Evolutionary conservation across 2,888 invertebrate species (phyloP).

Genomic region (Gasteruption jaculator): DNA sequence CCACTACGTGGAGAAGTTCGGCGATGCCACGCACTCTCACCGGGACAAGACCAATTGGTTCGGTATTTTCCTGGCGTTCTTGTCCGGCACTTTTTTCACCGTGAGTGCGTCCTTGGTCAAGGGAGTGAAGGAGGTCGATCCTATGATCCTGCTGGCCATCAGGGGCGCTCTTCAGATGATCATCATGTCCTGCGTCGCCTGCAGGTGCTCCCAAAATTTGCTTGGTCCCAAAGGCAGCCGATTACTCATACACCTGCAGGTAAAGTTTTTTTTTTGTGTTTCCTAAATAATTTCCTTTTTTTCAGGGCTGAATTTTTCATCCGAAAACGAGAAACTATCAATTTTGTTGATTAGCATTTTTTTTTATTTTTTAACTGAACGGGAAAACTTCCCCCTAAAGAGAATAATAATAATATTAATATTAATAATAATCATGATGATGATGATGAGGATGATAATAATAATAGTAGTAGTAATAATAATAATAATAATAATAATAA

Average conservation of each 20-base stretch:
- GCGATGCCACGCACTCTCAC: constrained; percentile 39
- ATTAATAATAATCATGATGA: too few relatives aligned
- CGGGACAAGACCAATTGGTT: constrained; percentile 45
- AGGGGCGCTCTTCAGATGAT: constrained; percentile 48
- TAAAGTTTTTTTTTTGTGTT: constrained; percentile 27
- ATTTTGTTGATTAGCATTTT: neutral
- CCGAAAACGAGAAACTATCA: neutral
- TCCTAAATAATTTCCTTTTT: constrained; percentile 3
- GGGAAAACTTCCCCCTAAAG: too few relatives aligned
- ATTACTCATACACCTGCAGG: constrained; percentile 47
- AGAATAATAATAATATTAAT: too few relatives aligned
- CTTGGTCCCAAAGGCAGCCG: constrained; percentile 48
- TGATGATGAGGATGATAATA: too few relatives aligned
- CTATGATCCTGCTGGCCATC: constrained; percentile 51
- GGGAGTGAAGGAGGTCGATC: constrained; percentile 49
- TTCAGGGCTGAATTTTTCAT: too few relatives aligned
- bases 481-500: too few relatives aligned
- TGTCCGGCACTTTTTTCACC: constrained; percentile 54
- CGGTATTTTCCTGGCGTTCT: constrained; percentile 50
- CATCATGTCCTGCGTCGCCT: constrained; percentile 44
- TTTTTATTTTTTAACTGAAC: neutral
- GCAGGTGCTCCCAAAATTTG: constrained; percentile 38
- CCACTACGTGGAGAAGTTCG: constrained; percentile 43
- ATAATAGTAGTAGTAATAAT: too few relatives aligned
- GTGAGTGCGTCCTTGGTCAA: constrained; percentile 52